Percentiles rank a stretch among this genome's conserved stretches.
These are phyloP conservation scores for Polietes domitor DNA, from an alignment of 2,888 invertebrate genomes.

Conservation along the genomic window DNA sequence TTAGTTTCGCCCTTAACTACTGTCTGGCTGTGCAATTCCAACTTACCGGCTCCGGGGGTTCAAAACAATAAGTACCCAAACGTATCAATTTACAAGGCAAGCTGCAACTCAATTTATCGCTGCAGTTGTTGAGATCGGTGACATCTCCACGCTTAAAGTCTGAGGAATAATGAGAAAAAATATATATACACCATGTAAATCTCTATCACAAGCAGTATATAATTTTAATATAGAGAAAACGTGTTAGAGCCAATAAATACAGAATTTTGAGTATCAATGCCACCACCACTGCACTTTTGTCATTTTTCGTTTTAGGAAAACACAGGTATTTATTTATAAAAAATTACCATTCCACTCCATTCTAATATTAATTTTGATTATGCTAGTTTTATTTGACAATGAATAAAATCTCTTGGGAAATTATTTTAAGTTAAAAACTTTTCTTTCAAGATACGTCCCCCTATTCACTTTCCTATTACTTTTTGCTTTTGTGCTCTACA, in stretches of 20 bases:
- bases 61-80: conserved; percentile 92
- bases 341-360: conserved; percentile 59
- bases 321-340: neutral
- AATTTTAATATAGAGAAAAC: conserved; percentile 22
- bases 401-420: neutral
- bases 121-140: conserved; percentile 80
- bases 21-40: neutral
- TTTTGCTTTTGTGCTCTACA: neutral
- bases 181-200: neutral
- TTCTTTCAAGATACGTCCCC: conserved; percentile 4
- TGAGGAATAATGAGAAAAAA: conserved; percentile 70
- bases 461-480: conserved; percentile 38
- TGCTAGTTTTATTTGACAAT: neutral
- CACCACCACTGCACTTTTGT: neutral
- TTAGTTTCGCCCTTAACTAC: neutral
- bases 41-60: conserved; percentile 87
- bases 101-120: conserved; percentile 82
- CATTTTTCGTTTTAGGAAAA: neutral
- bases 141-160: conserved; percentile 83
- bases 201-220: neutral
- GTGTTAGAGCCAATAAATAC: conserved; percentile 32
- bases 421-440: neutral
- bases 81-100: conserved; percentile 89
- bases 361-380: neutral
- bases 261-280: neutral